Percentiles rank a stretch among this genome's conserved stretches.
phyloP scores from a whole-genome alignment of 2,888 invertebrate genomes.

The Drosophila rubida region DNA sequence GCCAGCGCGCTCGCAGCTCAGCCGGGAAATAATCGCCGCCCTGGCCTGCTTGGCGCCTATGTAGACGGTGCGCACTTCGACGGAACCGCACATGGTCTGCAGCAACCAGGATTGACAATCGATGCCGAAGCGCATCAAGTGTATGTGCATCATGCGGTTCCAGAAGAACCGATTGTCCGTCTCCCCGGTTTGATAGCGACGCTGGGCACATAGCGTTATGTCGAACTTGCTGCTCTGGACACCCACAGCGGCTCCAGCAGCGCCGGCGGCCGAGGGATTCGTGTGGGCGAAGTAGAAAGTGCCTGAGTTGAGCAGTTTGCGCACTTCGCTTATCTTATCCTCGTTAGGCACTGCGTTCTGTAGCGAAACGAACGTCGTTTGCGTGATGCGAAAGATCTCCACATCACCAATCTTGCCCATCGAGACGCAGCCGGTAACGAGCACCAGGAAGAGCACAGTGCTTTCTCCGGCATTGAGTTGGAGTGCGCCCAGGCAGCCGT shows the following conservation, averaged over 20 bases:
- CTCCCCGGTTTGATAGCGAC: conserved; percentile 90
- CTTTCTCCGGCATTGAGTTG: conserved; percentile 94
- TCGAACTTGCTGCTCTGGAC: conserved; percentile 88
- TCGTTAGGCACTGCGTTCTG: conserved; percentile 89
- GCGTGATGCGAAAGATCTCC: conserved; percentile 97
- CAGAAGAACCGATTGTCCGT: conserved; percentile 99
- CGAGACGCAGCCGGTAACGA: conserved; percentile 98
- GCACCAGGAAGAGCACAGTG: conserved; percentile 94
- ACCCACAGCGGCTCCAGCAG: conserved; percentile 27
- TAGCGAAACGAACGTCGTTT: conserved; percentile 95
- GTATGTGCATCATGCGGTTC: conserved; percentile 98
- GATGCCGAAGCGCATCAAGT: conserved; percentile 95
- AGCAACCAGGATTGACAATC: conserved; percentile 96
- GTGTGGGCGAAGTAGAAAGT: conserved; percentile 96
- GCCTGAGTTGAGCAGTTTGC: conserved; percentile 98
- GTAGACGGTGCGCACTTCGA: conserved; percentile 99
- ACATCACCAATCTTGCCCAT: conserved; percentile 97
- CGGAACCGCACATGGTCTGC: conserved; percentile 98
- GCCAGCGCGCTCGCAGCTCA: conserved; percentile 99
- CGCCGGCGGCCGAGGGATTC: conserved; percentile 55
- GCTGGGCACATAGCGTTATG: conserved; percentile 97
- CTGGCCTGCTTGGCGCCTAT: conserved; percentile 97
- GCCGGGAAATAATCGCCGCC: conserved; percentile 97
- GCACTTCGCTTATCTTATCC: conserved; percentile 88
- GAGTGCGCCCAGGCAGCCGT: conserved; percentile 97